These are phyloP conservation scores for Vanessa cardui DNA, from an alignment of 2,888 invertebrate species.

Conservation along the genomic window DNA sequence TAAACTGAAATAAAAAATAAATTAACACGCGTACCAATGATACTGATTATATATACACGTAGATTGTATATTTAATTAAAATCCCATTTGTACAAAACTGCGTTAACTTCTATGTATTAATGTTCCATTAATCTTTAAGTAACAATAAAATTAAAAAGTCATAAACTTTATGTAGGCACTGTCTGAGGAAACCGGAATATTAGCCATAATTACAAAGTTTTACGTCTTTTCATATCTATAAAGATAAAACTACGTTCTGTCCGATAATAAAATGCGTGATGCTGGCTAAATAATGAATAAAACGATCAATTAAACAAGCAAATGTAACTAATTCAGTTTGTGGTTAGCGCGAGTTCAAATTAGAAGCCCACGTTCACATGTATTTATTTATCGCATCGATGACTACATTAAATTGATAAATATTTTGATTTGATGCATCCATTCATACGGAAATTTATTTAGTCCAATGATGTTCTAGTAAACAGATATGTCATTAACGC, in stretches of 20 bases:
- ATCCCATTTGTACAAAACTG: not conserved
- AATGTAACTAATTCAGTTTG: constrained; percentile 40
- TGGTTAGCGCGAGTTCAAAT: constrained; percentile 42
- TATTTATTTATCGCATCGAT: constrained; percentile 30
- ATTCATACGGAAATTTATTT: constrained; percentile 21
- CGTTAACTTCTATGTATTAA: not conserved
- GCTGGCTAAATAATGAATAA: constrained; percentile 20
- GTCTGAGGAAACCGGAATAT: not conserved
- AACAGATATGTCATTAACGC: too few relatives aligned
- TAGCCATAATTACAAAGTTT: not conserved
- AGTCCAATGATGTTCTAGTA: too few relatives aligned
- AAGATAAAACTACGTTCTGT: constrained; percentile 11
- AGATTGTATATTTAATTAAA: not conserved
- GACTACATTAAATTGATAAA: constrained; percentile 28
- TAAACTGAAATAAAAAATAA: too few relatives aligned
- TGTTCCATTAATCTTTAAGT: not conserved
- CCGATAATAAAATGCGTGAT: constrained; percentile 19
- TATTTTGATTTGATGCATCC: constrained; percentile 25
- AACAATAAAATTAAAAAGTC: not conserved
- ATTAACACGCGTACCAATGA: too few relatives aligned
- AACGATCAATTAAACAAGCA: constrained; percentile 42
- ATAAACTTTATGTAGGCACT: not conserved
- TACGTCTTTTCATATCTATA: not conserved
- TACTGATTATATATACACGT: too few relatives aligned
- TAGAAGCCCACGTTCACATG: constrained; percentile 38